These are phyloP conservation scores for Cheilosia impressa DNA, from an alignment of 2,888 invertebrate genomes.

Conservation along the genomic window DNA sequence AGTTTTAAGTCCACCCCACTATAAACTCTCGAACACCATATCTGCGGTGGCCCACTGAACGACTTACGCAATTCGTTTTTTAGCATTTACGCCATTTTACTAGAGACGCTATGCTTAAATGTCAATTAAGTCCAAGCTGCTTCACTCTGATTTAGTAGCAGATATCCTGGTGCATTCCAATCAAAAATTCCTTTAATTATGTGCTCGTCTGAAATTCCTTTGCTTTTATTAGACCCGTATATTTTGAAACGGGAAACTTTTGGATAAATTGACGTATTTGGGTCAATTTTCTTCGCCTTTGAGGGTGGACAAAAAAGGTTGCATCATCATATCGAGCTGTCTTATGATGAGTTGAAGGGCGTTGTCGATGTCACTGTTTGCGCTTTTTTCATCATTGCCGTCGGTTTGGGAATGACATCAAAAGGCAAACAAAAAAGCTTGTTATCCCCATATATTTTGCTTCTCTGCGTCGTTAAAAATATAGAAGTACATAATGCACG, in stretches of 20 bases:
- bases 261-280: slow-evolving; percentile 18
- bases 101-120: slow-evolving; percentile 37
- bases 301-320: slow-evolving; percentile 9
- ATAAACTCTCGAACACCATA: slow-evolving; percentile 54
- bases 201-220: slow-evolving; percentile 21
- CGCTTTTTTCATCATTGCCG: background rate
- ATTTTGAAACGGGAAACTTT: slow-evolving; percentile 9
- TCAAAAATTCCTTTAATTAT: slow-evolving; percentile 60
- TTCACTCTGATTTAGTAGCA: slow-evolving; percentile 30
- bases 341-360: background rate
- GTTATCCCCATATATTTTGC: background rate
- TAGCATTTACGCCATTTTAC: slow-evolving; percentile 47
- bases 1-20: slow-evolving; percentile 39
- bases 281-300: slow-evolving; percentile 12
- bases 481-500: slow-evolving; percentile 38
- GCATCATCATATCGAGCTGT: slow-evolving; percentile 15
- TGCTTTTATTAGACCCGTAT: slow-evolving; percentile 28
- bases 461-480: slow-evolving; percentile 48
- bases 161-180: slow-evolving; percentile 54
- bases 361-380: slow-evolving; percentile 14
- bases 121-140: slow-evolving; percentile 45
- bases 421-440: slow-evolving; percentile 35
- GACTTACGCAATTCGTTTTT: slow-evolving; percentile 49
- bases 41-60: slow-evolving; percentile 26
- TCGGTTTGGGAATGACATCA: slow-evolving; percentile 41